Evolutionary conservation across 1,140 invertebrate species (phyloP), one percentile per base, ranked within the genome.

Genomic region (Ylistrum balloti): DNA sequence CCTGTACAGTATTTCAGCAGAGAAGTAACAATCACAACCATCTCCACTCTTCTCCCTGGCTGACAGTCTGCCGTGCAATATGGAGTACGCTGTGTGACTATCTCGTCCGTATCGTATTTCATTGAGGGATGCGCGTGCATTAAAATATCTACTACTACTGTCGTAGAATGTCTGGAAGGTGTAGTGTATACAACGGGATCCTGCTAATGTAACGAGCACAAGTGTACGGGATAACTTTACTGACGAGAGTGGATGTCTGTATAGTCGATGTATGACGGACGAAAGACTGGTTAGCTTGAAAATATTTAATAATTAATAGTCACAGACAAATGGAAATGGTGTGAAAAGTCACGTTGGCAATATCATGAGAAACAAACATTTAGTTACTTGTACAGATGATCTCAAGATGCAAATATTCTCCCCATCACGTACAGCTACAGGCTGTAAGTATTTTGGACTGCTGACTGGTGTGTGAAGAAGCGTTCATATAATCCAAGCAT

Each of bases 101-200:
- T 74, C 56, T 74, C 9, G 22, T 74, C 56, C n/a, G 56, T 74
- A 74, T 74, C 56, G 56, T 22, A 74, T 74, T 28, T 28, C n/a
- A 1, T 17, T 7, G 56, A 74, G 17, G 35, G 56, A 74, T 74
- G 56, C 56, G 56, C 56, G 56, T 74, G 56, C 28, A 74, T 74
- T 74, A 74, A 74, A 28, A n/a, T 74, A 74, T 74, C n/a, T 9
- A 74, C 22, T 74, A 74, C 5, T 74, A n/a, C 28, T n/a, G 56
- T 74, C 5, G 56, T 17, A 11, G 56, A 22, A 22, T 74, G n/a
- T n/a, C n/a, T n/a, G n/a, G n/a, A 17, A n/a, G 7, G n/a, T 5
- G 56, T n/a, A 74, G 28, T 74, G n/a, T 74, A 28, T 74, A 74
- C 56, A 74, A 74, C 56, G 56, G 0, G 56, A 74, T 74, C 56